Base-by-base conservation (phyloP, 2,888 invertebrate genomes). In the Dyspetes luteomarginatus region DNA sequence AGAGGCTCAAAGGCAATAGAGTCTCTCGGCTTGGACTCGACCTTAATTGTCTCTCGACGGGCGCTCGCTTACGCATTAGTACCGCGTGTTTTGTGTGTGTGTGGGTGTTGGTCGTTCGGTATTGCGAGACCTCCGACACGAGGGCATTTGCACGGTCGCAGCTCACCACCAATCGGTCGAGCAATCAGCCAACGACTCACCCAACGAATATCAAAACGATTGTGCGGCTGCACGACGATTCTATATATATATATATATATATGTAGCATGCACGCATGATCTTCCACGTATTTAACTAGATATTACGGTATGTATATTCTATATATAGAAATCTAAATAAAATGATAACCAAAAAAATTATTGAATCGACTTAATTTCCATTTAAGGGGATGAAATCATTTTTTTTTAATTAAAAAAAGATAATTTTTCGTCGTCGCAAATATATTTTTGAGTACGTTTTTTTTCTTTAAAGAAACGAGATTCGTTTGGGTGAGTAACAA, bases 31-130 rank as follows among this genome's bases (percentile, higher is more conserved):
- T 81, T 79, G 64, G 79, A 75, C 74, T 83, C 83, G 84, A 84
- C 84, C 84, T 82, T 84, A 84, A 84, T 84, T 84, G 84, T 79
- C 79, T 72, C 81, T 81, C 74, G 62, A 77, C 67, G 65, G 50
- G 50, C 48, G 15, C 48, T 48, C 48, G 15, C 48, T 17, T 15
- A 17, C 19, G 78, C 30, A 50, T 55, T 43, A 55, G 69, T 17
- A 48, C 15, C 4, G 5, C 58, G 67, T 68, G 26, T 30, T 41
- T 12, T 55, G 22, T 43, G 4, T 58, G 30, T 43, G 56, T 28
- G 55, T 43, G 26, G 28, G 48, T 15, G 56, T 56, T 7, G 55
- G 45, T 62, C 68, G 68, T 50, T 58, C 19, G 19, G 55, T 56
- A 52, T 73, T 62, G 52, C 69, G 64, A 79, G 74, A 79, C 69